Percentiles rank a stretch among this genome's conserved stretches.
Conservation (phyloP, 2,113 vertebrate genomes). For the Dasyornis broadbenti region DNA sequence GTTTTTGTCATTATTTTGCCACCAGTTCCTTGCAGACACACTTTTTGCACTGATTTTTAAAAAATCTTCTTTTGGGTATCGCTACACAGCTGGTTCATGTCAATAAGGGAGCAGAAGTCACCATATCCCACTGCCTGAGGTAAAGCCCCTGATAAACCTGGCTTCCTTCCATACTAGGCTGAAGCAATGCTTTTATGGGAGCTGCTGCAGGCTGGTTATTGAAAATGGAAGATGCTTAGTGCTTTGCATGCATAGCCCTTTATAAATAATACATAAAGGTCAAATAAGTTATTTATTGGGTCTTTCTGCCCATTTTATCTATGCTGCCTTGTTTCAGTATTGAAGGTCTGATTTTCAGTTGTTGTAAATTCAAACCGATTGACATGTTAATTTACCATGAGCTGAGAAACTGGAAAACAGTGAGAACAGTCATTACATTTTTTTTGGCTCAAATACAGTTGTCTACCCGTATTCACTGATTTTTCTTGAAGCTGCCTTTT, state of each 20-base stretch:
- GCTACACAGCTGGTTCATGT: neutral
- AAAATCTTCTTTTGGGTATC: neutral
- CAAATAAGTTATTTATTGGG: constrained; percentile 7
- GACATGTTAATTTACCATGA: neutral
- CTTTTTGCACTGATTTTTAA: constrained; percentile 8
- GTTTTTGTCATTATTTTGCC: neutral
- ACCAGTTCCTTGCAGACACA: neutral
- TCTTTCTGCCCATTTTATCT: neutral
- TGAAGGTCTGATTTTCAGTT: constrained; percentile 2
- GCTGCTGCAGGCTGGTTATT: constrained; percentile 12
- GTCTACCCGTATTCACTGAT: neutral
- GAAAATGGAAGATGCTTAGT: neutral
- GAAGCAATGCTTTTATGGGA: neutral
- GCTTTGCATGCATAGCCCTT: neutral
- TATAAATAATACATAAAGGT: constrained; percentile 29
- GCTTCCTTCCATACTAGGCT: neutral
- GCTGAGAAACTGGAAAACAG: neutral
- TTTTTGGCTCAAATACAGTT: neutral
- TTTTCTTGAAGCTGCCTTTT: neutral
- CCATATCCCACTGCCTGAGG: neutral
- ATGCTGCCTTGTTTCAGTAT: neutral
- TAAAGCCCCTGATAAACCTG: neutral
- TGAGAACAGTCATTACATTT: neutral
- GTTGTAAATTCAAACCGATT: neutral
- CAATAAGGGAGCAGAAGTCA: constrained; percentile 26